Evolutionary conservation across 2,797 vertebrate species (phyloP).

Genomic region (Garrulus glandarius): DNA sequence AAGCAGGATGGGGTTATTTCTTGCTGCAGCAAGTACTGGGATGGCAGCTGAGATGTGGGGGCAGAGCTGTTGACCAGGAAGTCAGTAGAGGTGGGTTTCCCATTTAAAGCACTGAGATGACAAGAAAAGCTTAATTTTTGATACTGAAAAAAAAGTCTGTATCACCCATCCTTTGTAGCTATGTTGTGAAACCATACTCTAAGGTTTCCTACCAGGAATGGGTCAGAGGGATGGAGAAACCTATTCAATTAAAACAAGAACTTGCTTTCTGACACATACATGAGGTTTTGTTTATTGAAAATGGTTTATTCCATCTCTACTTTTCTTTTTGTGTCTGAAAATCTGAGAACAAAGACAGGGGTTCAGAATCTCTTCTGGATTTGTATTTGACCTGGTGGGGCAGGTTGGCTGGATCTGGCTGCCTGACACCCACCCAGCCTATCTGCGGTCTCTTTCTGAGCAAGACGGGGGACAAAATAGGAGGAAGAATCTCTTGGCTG

Average conservation of each 20-base stretch:
- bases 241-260: background rate
- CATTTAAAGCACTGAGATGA: background rate
- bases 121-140: background rate
- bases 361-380: background rate
- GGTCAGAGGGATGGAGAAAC: background rate
- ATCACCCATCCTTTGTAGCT: background rate
- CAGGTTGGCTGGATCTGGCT: background rate
- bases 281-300: background rate
- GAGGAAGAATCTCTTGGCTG: background rate
- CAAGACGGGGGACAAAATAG: fast-evolving
- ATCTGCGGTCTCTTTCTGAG: background rate
- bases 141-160: background rate
- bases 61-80: background rate
- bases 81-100: fast-evolving
- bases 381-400: background rate
- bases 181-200: background rate
- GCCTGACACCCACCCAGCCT: background rate
- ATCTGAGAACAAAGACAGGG: background rate
- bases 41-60: background rate
- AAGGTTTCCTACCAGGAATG: background rate
- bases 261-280: background rate
- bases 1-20: background rate
- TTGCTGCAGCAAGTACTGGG: background rate
- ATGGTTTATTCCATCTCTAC: background rate
- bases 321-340: background rate